Conservation (phyloP, 2,113 vertebrate genomes). For the Peromyscus polionotus region DNA sequence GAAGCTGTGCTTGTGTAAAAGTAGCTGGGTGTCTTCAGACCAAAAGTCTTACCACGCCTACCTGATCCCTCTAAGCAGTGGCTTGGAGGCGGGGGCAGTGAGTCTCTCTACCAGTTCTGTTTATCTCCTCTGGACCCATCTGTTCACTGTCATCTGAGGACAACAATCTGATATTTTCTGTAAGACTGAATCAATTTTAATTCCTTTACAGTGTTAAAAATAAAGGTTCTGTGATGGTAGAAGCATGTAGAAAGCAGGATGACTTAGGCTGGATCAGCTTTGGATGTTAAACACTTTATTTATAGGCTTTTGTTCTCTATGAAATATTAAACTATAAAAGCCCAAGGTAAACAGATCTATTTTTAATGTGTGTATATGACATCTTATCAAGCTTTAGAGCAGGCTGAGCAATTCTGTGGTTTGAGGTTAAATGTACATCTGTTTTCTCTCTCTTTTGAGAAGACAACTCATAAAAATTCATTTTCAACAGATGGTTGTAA, state of each 20-base stretch:
- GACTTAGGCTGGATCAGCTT: background rate
- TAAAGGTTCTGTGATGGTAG: slow-evolving; percentile 55
- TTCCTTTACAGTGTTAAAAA: slow-evolving; percentile 72
- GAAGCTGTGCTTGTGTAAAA: background rate
- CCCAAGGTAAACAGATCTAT: slow-evolving; percentile 71
- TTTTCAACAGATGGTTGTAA: slow-evolving; percentile 67
- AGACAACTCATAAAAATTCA: slow-evolving; percentile 60
- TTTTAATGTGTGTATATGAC: slow-evolving; percentile 77
- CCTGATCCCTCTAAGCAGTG: background rate
- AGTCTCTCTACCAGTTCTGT: background rate
- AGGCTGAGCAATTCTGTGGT: background rate
- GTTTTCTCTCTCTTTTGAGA: slow-evolving; percentile 62
- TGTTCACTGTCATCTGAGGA: slow-evolving; percentile 38
- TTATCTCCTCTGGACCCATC: background rate
- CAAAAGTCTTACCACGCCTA: background rate
- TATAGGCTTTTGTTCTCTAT: slow-evolving; percentile 66
- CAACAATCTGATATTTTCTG: slow-evolving; percentile 59
- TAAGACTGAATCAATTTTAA: slow-evolving; percentile 59
- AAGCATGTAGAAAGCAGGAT: slow-evolving; percentile 7
- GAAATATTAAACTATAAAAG: slow-evolving; percentile 77
- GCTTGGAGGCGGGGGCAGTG: background rate
- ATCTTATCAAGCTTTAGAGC: slow-evolving; percentile 71
- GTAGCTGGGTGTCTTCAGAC: background rate
- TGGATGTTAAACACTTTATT: slow-evolving; percentile 73
- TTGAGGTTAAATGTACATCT: slow-evolving; percentile 55